Evolutionary conservation across 2,797 vertebrate species (phyloP).

Genomic region (Melanotaenia boesemani): DNA sequence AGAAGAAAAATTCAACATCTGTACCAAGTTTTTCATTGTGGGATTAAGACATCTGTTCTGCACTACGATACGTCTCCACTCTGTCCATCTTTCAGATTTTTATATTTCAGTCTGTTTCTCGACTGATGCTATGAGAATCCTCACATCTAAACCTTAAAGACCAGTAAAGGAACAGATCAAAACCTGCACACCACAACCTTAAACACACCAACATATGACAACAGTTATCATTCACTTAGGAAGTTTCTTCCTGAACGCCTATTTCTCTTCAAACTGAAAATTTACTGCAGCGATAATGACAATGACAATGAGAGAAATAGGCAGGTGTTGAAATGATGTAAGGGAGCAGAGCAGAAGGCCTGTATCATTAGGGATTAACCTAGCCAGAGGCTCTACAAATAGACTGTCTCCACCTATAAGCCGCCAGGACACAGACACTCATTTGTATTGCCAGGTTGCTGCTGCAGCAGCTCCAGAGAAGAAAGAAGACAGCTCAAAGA

Average conservation of each 20-base stretch:
- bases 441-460: slow-evolving; percentile 78
- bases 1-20: slow-evolving; percentile 37
- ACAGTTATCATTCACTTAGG: slow-evolving; percentile 40
- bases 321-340: slow-evolving; percentile 68
- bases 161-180: not conserved
- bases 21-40: slow-evolving; percentile 14
- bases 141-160: not conserved
- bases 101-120: not conserved
- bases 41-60: slow-evolving; percentile 21
- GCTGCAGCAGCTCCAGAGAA: slow-evolving; percentile 65
- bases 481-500: slow-evolving; percentile 70
- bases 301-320: slow-evolving; percentile 62
- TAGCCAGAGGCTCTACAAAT: slow-evolving; percentile 82
- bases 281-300: slow-evolving; percentile 61
- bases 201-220: slow-evolving; percentile 40
- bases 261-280: slow-evolving; percentile 43
- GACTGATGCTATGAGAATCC: not conserved
- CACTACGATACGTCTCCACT: not conserved
- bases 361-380: slow-evolving; percentile 84
- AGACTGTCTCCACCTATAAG: slow-evolving; percentile 82
- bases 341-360: slow-evolving; percentile 62
- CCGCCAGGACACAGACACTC: slow-evolving; percentile 71
- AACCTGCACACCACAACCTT: slow-evolving; percentile 14
- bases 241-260: slow-evolving; percentile 40
- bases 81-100: slow-evolving; percentile 18